Evolutionary conservation across 2,888 invertebrate genomes (phyloP).

Genomic region (Troides oblongomaculatus): DNA sequence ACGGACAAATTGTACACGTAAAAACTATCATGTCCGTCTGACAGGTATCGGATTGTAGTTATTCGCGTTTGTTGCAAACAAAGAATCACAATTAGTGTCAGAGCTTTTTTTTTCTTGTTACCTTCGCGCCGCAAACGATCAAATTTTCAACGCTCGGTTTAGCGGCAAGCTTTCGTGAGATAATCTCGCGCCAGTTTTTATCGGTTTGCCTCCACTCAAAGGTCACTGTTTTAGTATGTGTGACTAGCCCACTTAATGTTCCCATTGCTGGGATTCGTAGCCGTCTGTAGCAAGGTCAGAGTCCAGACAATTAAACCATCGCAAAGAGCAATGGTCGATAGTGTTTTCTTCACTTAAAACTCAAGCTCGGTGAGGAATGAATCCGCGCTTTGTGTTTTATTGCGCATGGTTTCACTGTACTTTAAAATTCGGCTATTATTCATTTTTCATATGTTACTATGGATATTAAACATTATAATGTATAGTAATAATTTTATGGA

Average conservation of each 20-base stretch:
- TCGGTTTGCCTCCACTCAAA: background rate
- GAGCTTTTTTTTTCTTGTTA: background rate
- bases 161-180: background rate
- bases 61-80: conserved; percentile 20
- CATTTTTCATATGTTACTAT: too few relatives aligned
- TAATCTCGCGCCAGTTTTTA: background rate
- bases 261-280: background rate
- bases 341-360: too few relatives aligned
- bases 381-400: too few relatives aligned
- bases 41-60: conserved; percentile 26
- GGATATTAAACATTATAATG: too few relatives aligned
- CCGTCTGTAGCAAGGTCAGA: background rate
- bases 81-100: conserved; percentile 22
- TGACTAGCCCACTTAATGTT: background rate
- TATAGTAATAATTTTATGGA: too few relatives aligned
- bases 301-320: background rate
- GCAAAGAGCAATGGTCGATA: too few relatives aligned
- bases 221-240: background rate
- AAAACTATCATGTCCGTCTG: conserved; percentile 21
- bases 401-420: too few relatives aligned
- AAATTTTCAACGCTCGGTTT: background rate
- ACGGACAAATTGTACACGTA: conserved; percentile 19
- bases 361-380: too few relatives aligned
- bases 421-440: too few relatives aligned
- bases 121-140: conserved; percentile 4